Conservation (phyloP, 2,888 invertebrate species). For the Drosophila anceps region DNA sequence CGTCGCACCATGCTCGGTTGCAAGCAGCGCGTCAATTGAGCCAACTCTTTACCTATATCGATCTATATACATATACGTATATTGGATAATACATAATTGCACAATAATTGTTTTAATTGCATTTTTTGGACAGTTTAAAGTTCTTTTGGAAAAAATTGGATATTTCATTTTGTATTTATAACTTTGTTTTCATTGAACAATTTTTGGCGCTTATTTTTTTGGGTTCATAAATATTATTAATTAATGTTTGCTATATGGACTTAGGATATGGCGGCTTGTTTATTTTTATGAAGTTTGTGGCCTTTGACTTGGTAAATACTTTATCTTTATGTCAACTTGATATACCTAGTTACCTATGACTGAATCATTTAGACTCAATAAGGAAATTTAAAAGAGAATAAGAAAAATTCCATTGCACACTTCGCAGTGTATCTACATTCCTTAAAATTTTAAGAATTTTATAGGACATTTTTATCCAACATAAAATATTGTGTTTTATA, state of each 20-base stretch:
- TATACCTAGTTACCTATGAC: not conserved
- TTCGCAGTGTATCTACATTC: not conserved
- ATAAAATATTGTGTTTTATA: too few relatives aligned
- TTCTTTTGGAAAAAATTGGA: not conserved
- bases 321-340: not conserved
- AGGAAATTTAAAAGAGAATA: not conserved
- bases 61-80: not conserved
- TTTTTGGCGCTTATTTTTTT: not conserved
- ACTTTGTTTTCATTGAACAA: slow-evolving; percentile 33
- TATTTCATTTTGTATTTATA: slow-evolving; percentile 39
- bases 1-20: slow-evolving; percentile 56
- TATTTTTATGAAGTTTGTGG: not conserved
- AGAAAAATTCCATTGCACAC: not conserved
- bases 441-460: too few relatives aligned
- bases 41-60: not conserved
- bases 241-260: not conserved
- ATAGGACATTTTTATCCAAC: too few relatives aligned
- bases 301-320: not conserved
- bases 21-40: slow-evolving; percentile 48
- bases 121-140: slow-evolving; percentile 12
- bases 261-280: slow-evolving; percentile 2
- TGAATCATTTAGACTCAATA: too few relatives aligned
- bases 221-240: slow-evolving; percentile 18
- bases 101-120: not conserved
- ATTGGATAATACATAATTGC: not conserved